phyloP scores from a whole-genome alignment of 2,888 invertebrate species.

The Strigamia transsilvanica region DNA sequence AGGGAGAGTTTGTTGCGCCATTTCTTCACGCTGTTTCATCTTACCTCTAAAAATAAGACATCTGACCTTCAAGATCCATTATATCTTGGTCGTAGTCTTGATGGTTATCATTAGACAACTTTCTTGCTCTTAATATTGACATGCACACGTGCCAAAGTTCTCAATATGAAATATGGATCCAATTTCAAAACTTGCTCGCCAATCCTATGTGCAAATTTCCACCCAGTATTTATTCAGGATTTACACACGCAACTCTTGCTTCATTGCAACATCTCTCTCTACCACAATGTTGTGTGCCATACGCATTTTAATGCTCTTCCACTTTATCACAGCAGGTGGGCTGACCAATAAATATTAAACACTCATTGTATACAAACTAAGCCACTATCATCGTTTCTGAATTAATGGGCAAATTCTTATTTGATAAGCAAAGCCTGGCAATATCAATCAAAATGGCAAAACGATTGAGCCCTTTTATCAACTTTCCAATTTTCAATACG shows the following conservation, averaged over 20 bases:
- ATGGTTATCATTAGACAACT: no score
- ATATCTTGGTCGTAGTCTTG: no score
- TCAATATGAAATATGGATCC: neutral
- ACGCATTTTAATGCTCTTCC: constrained; percentile 15
- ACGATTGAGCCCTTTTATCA: constrained; percentile 37
- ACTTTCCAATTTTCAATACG: constrained; percentile 16
- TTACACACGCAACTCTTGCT: neutral
- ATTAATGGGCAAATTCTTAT: constrained; percentile 27
- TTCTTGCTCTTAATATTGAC: neutral
- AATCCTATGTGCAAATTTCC: constrained; percentile 5
- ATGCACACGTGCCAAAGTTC: neutral
- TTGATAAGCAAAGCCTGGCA: constrained; percentile 26
- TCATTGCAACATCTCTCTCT: constrained; percentile 6
- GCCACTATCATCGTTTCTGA: neutral
- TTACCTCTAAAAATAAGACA: no score
- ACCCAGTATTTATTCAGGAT: constrained; percentile 4
- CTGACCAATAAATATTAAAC: constrained; percentile 15
- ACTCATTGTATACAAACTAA: constrained; percentile 20
- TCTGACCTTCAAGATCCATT: no score
- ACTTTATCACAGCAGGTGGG: constrained; percentile 13
- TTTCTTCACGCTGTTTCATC: no score
- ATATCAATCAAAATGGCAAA: constrained; percentile 23
- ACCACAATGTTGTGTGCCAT: constrained; percentile 15
- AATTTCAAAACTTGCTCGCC: neutral
- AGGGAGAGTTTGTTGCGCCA: no score